Evolutionary conservation across 2,797 vertebrate genomes (phyloP).

Genomic region (Bufotes viridis): DNA sequence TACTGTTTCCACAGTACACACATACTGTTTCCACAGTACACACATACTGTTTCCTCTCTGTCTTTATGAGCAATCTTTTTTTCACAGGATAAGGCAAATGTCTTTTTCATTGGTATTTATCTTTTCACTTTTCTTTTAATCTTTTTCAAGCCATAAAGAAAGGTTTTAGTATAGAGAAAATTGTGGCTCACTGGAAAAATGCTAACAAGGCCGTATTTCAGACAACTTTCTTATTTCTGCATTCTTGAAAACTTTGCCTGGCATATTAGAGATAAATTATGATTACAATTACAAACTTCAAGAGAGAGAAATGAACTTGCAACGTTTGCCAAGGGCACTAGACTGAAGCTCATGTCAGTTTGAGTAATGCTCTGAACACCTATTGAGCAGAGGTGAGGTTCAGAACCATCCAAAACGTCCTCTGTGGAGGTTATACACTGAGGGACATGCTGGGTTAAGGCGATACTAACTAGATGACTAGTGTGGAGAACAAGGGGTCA

Average conservation of each 20-base stretch:
- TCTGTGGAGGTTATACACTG: slow-evolving; percentile 30
- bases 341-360: background rate
- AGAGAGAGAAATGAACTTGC: slow-evolving; percentile 31
- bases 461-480: background rate
- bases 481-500: no score
- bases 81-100: background rate
- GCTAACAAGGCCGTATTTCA: background rate
- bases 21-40: no score
- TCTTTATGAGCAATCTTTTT: no score
- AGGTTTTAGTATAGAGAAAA: background rate
- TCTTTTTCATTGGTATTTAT: background rate
- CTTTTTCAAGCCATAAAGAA: background rate
- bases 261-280: slow-evolving; percentile 56
- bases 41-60: background rate
- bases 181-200: background rate
- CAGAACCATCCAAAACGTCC: slow-evolving; percentile 11
- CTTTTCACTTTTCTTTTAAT: background rate
- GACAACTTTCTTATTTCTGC: slow-evolving; percentile 15
- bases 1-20: no score
- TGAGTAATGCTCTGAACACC: slow-evolving; percentile 25
- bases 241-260: slow-evolving; percentile 13
- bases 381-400: background rate
- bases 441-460: background rate
- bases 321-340: slow-evolving; percentile 46
- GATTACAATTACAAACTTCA: slow-evolving; percentile 29